A percentile compares a stretch with the other conserved stretches of the same genome.
Evolutionary conservation across 2,113 vertebrate species (phyloP).

Genomic region (Siniperca chuatsi): DNA sequence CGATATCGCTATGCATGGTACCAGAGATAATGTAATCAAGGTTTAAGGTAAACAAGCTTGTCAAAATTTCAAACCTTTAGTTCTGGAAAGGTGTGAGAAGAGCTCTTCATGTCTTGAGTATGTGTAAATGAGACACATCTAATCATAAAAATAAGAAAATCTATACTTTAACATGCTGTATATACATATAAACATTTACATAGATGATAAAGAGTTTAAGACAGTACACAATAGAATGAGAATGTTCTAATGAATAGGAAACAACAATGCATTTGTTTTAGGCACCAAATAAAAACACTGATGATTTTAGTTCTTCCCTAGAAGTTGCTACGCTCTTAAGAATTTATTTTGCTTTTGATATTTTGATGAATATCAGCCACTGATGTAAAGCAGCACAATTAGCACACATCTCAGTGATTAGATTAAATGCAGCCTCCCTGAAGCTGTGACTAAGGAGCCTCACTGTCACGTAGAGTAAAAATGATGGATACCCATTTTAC

Average conservation of each 20-base stretch:
- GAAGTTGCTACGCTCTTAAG: conserved; percentile 4
- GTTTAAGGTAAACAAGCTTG: not conserved
- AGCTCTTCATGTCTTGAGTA: not conserved
- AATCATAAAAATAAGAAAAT: not conserved
- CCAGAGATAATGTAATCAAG: conserved; percentile 15
- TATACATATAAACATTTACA: not conserved
- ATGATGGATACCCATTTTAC: conserved; percentile 40
- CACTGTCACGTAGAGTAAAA: conserved; percentile 45
- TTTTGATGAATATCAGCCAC: conserved; percentile 57
- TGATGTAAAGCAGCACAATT: conserved; percentile 68
- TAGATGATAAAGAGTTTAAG: not conserved
- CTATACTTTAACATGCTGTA: not conserved
- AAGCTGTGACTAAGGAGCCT: conserved; percentile 56
- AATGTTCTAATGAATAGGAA: not conserved
- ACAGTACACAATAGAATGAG: not conserved
- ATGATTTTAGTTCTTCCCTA: conserved; percentile 20
- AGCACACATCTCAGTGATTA: conserved; percentile 67
- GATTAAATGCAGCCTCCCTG: conserved; percentile 51
- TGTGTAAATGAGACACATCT: not conserved
- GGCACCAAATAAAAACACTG: conserved; percentile 18
- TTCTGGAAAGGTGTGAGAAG: not conserved
- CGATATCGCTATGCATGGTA: not conserved
- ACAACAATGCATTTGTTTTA: not conserved
- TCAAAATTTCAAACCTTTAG: not conserved
- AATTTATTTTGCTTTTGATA: conserved; percentile 30